Evolutionary conservation across 2,113 vertebrate species (phyloP).

Genomic region (Acanthochromis polyacanthus): DNA sequence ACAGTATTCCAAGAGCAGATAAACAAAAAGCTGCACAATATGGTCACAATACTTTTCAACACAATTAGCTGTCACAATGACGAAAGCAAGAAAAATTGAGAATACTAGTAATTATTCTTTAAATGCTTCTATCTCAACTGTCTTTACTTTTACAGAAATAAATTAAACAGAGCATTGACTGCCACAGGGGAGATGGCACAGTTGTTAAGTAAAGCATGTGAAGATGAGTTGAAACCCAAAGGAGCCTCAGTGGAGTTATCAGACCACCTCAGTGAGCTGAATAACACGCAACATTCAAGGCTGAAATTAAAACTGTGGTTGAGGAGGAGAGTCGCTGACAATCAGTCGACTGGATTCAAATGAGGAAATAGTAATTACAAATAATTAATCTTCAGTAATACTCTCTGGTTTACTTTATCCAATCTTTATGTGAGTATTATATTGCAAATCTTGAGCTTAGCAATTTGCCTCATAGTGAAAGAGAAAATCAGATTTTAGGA

Average conservation of each 20-base stretch:
- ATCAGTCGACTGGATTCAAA: constrained; percentile 61
- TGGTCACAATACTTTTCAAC: not conserved
- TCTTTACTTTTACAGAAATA: constrained; percentile 24
- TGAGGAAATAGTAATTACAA: constrained; percentile 67
- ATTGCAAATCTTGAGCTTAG: constrained; percentile 3
- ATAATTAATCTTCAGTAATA: constrained; percentile 61
- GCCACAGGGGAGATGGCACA: constrained; percentile 42
- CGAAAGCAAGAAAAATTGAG: constrained; percentile 9
- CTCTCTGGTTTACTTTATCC: constrained; percentile 23
- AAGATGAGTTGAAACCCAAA: constrained; percentile 55
- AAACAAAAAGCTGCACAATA: not conserved
- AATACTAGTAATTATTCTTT: constrained; percentile 26
- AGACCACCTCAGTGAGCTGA: constrained; percentile 44
- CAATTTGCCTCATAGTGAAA: constrained; percentile 4
- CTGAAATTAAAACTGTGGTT: constrained; percentile 58
- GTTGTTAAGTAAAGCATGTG: constrained; percentile 51
- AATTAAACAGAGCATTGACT: constrained; percentile 27
- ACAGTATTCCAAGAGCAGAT: not conserved
- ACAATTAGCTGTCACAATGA: constrained; percentile 18
- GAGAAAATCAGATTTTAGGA: not conserved
- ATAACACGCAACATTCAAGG: constrained; percentile 36
- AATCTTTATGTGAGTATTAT: constrained; percentile 8
- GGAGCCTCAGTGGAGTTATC: constrained; percentile 49
- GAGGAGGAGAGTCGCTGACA: constrained; percentile 53
- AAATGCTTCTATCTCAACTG: constrained; percentile 20